phyloP scores from a whole-genome alignment of 2,113 vertebrate species.

The Toxostoma redivivum region DNA sequence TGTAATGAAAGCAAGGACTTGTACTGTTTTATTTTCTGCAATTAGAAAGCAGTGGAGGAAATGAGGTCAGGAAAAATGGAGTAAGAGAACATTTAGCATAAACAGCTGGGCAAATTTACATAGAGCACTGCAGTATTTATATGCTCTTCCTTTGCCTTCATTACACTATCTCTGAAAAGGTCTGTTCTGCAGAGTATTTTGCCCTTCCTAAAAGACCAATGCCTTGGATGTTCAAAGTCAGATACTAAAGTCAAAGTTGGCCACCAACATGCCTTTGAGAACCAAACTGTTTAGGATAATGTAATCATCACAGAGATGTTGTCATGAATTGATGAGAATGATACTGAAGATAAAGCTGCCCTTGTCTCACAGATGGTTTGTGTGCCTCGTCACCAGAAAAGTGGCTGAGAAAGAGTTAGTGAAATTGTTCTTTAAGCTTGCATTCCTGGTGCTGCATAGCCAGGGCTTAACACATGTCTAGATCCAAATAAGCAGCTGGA shows the following conservation, averaged over 20 bases:
- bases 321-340: neutral
- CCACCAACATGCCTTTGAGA: neutral
- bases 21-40: constrained; percentile 29
- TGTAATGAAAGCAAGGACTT: constrained; percentile 27
- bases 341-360: neutral
- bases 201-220: neutral
- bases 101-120: constrained; percentile 12
- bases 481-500: neutral
- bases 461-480: neutral
- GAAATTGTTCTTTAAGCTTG: neutral
- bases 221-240: neutral
- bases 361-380: neutral
- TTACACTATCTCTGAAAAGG: neutral
- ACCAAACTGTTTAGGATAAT: neutral
- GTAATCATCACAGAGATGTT: neutral
- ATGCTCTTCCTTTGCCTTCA: neutral
- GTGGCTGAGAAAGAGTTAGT: neutral
- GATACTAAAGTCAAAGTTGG: neutral
- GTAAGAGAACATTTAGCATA: constrained; percentile 3
- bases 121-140: neutral
- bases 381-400: neutral
- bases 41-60: constrained; percentile 4
- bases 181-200: neutral
- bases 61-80: constrained; percentile 19
- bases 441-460: neutral